Evolutionary conservation across 2,113 vertebrate species (phyloP).

Genomic region (Phodopus roborovskii): DNA sequence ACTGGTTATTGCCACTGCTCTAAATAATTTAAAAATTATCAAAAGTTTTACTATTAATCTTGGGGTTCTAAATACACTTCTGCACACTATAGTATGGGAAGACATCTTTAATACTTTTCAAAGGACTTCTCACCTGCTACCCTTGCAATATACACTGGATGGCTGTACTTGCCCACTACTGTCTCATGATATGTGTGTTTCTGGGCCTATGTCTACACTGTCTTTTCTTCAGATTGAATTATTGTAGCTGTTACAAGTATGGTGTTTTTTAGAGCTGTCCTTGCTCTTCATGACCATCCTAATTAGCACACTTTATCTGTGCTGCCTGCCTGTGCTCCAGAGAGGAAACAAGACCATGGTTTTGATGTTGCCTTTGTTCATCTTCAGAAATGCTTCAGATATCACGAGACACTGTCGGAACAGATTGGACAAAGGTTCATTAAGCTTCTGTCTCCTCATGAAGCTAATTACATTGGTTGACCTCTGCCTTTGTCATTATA

Average conservation of each 20-base stretch:
- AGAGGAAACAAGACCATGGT: neutral
- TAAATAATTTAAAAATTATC: neutral
- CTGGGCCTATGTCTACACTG: neutral
- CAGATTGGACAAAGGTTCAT: neutral
- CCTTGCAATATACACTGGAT: neutral
- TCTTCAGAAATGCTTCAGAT: slow-evolving; percentile 12
- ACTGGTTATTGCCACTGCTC: neutral
- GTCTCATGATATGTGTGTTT: neutral
- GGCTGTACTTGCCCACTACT: neutral
- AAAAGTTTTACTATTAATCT: neutral
- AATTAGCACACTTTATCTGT: neutral
- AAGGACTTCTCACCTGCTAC: neutral
- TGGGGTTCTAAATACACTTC: neutral
- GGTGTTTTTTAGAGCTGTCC: neutral
- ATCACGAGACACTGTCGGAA: neutral
- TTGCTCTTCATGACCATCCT: neutral
- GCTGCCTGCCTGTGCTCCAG: neutral
- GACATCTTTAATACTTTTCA: neutral
- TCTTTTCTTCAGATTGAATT: neutral
- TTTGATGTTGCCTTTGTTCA: neutral
- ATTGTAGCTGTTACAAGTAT: neutral
- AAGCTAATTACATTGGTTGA: neutral
- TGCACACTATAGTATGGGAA: fast-evolving
- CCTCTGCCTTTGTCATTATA: neutral
- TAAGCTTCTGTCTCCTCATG: neutral